Percentiles rank a stretch among this genome's conserved stretches.
phyloP scores from a whole-genome alignment of 2,888 invertebrate genomes.

The Synanthedon tipuliformis region DNA sequence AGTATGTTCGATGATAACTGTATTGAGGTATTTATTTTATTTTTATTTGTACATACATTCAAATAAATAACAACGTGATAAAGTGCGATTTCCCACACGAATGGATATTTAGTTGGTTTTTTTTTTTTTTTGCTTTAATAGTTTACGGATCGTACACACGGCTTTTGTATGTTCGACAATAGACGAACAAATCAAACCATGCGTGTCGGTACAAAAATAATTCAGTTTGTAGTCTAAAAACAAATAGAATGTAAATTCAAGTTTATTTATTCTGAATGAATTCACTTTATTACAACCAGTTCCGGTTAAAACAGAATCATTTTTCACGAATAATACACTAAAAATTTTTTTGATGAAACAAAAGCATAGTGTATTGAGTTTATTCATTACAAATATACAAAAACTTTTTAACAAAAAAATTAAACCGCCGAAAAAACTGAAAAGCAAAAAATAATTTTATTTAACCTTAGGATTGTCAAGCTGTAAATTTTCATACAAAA shows the following conservation, averaged over 20 bases:
- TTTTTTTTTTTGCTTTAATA: not conserved
- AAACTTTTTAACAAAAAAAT: no score
- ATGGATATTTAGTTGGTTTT: not conserved
- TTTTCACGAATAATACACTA: no score
- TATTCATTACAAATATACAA: no score
- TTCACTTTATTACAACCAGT: no score
- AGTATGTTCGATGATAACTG: slow-evolving; percentile 24
- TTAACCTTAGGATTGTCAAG: no score
- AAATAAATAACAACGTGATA: not conserved
- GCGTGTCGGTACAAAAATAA: not conserved
- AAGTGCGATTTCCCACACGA: not conserved
- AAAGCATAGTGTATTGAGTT: no score
- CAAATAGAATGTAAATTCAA: not conserved
- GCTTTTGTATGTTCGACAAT: not conserved
- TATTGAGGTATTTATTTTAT: slow-evolving; percentile 24
- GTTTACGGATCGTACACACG: not conserved
- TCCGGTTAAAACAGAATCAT: no score
- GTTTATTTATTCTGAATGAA: not conserved
- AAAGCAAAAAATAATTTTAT: no score
- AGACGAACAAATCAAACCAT: not conserved
- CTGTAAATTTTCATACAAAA: no score
- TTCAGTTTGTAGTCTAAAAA: no score
- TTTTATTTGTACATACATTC: not conserved
- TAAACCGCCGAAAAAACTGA: no score
- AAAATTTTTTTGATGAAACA: no score